A percentile compares a stretch with the other conserved stretches of the same genome.
These are phyloP conservation scores for Mesochorus sp. DNA, from an alignment of 2,888 invertebrate genomes.

Conservation along the genomic window DNA sequence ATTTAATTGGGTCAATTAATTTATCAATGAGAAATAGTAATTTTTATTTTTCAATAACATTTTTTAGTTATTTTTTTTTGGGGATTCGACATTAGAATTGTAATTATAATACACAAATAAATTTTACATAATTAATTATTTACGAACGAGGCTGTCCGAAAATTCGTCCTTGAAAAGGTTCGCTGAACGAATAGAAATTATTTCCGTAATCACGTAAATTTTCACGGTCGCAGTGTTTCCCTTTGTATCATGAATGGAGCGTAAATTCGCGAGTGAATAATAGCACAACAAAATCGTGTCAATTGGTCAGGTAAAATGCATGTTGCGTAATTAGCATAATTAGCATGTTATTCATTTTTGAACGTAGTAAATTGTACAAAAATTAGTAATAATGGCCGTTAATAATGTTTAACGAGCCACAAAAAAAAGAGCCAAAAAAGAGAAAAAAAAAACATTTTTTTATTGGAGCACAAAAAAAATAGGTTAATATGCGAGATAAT, in stretches of 20 bases:
- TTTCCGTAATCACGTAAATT: slow-evolving; percentile 32
- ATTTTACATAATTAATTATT: not conserved
- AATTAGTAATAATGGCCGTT: not conserved
- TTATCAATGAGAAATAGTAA: not conserved
- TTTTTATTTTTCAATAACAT: not conserved
- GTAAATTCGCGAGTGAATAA: slow-evolving; percentile 23
- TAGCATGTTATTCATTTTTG: not conserved
- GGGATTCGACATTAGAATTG: not conserved
- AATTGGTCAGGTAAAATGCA: not conserved
- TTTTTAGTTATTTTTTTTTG: not conserved
- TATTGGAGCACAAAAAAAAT: too few relatives aligned
- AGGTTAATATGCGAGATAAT: too few relatives aligned
- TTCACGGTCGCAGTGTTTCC: not conserved
- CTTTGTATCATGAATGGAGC: not conserved
- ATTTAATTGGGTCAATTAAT: too few relatives aligned
- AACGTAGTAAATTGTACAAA: not conserved
- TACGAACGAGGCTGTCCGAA: slow-evolving; percentile 3
- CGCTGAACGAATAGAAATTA: slow-evolving; percentile 40
- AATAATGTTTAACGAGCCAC: too few relatives aligned
- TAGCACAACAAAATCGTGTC: not conserved
- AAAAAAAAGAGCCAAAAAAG: too few relatives aligned
- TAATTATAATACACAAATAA: not conserved
- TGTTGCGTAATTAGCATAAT: not conserved
- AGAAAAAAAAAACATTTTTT: too few relatives aligned
- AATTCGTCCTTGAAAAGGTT: slow-evolving; percentile 35